These are phyloP conservation scores for Mnemiopsis leidyi DNA, from an alignment of 37 sponge, comb jelly and placozoan genomes.

Conservation along the genomic window DNA sequence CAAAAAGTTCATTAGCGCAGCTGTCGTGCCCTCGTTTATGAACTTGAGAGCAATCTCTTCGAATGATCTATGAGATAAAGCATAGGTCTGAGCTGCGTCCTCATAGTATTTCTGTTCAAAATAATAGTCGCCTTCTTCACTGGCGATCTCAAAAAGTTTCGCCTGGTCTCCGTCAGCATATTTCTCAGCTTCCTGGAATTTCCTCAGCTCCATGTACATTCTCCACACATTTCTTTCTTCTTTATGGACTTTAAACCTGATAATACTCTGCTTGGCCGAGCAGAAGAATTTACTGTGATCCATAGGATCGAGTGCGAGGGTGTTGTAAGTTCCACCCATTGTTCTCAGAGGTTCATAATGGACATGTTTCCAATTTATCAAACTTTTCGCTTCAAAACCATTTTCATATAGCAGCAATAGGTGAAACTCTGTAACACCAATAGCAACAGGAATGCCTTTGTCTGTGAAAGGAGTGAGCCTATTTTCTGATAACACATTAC, in stretches of 20 bases:
- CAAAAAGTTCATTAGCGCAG: constrained; percentile 66
- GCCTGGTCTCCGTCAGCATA: constrained; percentile 72
- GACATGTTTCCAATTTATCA: constrained; percentile 62
- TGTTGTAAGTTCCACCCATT: not conserved
- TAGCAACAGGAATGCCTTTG: constrained; percentile 47
- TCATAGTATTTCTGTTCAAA: constrained; percentile 77
- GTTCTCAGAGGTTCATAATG: constrained; percentile 57
- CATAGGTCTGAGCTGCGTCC: constrained; percentile 81
- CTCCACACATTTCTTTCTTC: constrained; percentile 78
- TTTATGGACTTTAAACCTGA: constrained; percentile 61
- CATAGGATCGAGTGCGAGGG: constrained; percentile 42
- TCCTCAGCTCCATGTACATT: constrained; percentile 79
- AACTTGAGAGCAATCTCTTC: constrained; percentile 95
- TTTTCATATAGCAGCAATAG: constrained; percentile 45
- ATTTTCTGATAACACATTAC: not conserved
- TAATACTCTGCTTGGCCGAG: not conserved
- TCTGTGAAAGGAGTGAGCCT: not conserved
- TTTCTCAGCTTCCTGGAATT: constrained; percentile 81
- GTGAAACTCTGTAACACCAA: constrained; percentile 25
- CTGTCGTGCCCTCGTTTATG: constrained; percentile 56
- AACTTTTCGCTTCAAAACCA: constrained; percentile 48
- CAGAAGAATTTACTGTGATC: constrained; percentile 38
- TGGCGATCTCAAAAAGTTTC: constrained; percentile 42
- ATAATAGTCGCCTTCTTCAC: constrained; percentile 78
- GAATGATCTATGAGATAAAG: constrained; percentile 85